Conservation (phyloP, 2,113 vertebrate species). For the Poeciliopsis prolifica region DNA sequence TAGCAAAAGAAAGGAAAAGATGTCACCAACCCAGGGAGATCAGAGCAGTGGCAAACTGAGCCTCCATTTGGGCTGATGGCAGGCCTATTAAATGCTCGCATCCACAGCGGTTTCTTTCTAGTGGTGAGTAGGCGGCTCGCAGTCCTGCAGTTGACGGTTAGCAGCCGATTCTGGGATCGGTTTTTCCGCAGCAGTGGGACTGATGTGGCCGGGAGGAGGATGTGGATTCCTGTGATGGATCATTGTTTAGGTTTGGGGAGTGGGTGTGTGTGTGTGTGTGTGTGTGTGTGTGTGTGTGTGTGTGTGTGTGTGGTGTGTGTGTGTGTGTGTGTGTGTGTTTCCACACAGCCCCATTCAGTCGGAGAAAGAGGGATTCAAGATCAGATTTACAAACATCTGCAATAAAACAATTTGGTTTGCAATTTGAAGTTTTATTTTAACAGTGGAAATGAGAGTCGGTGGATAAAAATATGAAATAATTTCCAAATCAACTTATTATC, state of each 20-base stretch:
- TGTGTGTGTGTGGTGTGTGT: constrained; percentile 40
- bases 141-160: constrained; percentile 73
- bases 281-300: constrained; percentile 32
- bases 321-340: constrained; percentile 44
- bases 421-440: neutral
- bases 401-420: neutral
- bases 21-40: constrained; percentile 67
- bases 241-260: constrained; percentile 74
- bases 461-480: neutral
- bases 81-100: constrained; percentile 72
- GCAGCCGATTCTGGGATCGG: constrained; percentile 73
- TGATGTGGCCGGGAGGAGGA: constrained; percentile 80
- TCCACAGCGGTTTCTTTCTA: constrained; percentile 80
- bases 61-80: constrained; percentile 68
- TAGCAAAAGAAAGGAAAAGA: constrained; percentile 19
- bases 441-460: neutral
- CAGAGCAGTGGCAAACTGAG: constrained; percentile 63
- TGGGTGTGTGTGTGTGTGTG: constrained; percentile 47
- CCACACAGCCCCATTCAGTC: constrained; percentile 38
- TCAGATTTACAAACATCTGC: constrained; percentile 49
- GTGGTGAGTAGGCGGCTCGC: constrained; percentile 73
- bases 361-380: constrained; percentile 47
- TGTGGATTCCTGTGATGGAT: constrained; percentile 79
- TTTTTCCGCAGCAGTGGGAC: constrained; percentile 74
- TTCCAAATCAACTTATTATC: neutral